Evolutionary conservation across 1,140 invertebrate genomes (phyloP), one percentile per base, ranked within the genome.

Genomic region (Neodiprion fabricii): DNA sequence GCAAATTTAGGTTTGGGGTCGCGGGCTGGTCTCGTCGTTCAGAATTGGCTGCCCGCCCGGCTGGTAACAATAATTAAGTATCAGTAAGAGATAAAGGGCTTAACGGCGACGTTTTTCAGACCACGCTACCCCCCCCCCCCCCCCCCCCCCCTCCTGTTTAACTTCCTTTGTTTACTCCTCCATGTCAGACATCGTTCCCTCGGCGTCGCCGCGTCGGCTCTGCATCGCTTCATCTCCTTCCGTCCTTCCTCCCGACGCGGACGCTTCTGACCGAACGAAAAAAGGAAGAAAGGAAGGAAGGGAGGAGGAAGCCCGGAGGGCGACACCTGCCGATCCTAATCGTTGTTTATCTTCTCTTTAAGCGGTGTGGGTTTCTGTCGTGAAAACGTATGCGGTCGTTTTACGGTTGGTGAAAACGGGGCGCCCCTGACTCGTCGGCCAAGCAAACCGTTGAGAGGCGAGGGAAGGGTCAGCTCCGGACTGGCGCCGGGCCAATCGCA

Each of bases 251-350:
- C 28, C 28, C 28, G 28, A 40, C 28, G 28, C 28, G 28, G 28
- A 40, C 28, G 28, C 28, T 5, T 5, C 28, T 40, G 2, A 5
- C 2, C 28, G 28, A 40, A 40, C 28, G 28, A 40, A 40, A 40
- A 5, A 40, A 40, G 28, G 28, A 40, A 40, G 28, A 40, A 40
- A 40, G 28, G 28, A 40, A 40, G 28, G 28, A 40, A 40, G 28
- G 28, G 5, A 40, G 28, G 28, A 40, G 28, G 28, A 40, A 40
- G 5, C 2, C 28, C 28, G 28, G 28, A 40, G 28, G 28, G 28
- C 11, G 53, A 61, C 53, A 61, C 53, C 53, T 61, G 53, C 53
- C 53, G 53, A 61, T 61, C 53, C 53, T 61, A 61, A 61, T 61
- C 53, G 53, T 61, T 61, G 11, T 61, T 61, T 61, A 61, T 61